A percentile compares a stretch with the other conserved stretches of the same genome.
phyloP scores from a whole-genome alignment of 2,797 vertebrate genomes.

The Pogonophryne albipinna region DNA sequence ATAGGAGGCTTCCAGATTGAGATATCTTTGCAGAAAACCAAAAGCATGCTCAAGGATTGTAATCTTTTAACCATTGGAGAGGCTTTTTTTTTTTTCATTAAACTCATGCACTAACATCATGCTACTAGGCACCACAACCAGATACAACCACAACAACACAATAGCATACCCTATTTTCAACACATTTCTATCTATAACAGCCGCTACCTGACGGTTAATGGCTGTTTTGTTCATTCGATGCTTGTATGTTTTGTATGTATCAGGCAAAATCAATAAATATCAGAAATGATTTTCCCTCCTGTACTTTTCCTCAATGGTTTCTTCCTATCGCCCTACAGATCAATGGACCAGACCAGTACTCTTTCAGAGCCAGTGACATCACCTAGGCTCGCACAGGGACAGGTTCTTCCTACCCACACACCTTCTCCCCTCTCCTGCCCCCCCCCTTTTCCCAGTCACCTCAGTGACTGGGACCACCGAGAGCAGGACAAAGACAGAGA shows the following conservation, averaged over 20 bases:
- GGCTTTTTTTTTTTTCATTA: too few species aligned
- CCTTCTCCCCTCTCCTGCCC: conserved; percentile 47
- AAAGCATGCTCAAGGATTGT: not conserved
- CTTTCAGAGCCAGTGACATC: conserved; percentile 59
- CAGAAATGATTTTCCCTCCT: not conserved
- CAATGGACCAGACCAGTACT: conserved; percentile 54
- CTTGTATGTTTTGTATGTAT: not conserved
- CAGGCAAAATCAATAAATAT: not conserved
- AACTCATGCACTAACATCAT: not conserved
- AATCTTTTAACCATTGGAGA: not conserved
- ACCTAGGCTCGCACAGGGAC: conserved; percentile 74
- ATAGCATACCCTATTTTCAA: not conserved
- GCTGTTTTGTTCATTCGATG: not conserved
- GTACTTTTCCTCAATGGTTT: not conserved
- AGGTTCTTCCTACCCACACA: conserved; percentile 67
- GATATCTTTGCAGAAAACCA: not conserved
- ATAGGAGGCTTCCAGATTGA: too few species aligned
- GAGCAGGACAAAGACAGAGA: conserved; percentile 71
- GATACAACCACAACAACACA: not conserved
- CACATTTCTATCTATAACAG: not conserved
- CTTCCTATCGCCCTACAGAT: conserved; percentile 39
- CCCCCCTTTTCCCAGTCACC: conserved; percentile 63
- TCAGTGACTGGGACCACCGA: conserved; percentile 69
- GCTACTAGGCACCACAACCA: not conserved
- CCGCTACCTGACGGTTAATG: not conserved